A percentile compares a stretch with the other conserved stretches of the same genome.
Evolutionary conservation across 1,140 invertebrate species (phyloP).

Genomic region (Battus philenor): DNA sequence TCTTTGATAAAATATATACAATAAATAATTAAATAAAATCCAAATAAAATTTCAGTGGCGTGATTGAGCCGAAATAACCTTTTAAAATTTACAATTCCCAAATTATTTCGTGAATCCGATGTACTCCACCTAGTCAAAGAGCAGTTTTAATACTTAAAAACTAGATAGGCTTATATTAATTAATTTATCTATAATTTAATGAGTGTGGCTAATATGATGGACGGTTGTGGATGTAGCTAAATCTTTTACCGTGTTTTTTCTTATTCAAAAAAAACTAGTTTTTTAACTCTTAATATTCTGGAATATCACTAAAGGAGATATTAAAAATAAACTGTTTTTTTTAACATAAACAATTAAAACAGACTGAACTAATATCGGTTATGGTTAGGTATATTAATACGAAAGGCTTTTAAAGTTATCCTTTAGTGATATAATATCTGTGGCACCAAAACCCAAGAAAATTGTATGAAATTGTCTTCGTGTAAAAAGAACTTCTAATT

Average conservation of each 20-base stretch:
- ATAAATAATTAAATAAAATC: too few species aligned
- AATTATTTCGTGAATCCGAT: slow-evolving; percentile 32
- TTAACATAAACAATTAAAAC: not conserved
- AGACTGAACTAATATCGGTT: slow-evolving; percentile 40
- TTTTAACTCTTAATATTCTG: not conserved
- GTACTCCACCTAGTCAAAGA: slow-evolving; percentile 65
- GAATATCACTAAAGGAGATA: slow-evolving; percentile 4
- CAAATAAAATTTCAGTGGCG: too few species aligned
- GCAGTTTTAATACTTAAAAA: slow-evolving; percentile 59
- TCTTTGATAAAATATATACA: too few species aligned
- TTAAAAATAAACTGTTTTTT: not conserved
- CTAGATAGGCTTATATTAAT: slow-evolving; percentile 58
- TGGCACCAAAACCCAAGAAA: slow-evolving; percentile 14
- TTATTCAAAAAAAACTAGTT: not conserved
- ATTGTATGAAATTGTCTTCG: slow-evolving; percentile 37
- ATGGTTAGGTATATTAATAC: too few species aligned
- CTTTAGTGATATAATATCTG: slow-evolving; percentile 22
- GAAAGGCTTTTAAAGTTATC: not conserved
- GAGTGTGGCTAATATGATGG: slow-evolving; percentile 46
- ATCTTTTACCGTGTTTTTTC: slow-evolving; percentile 19
- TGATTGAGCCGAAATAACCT: not conserved
- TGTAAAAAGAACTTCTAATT: slow-evolving; percentile 61
- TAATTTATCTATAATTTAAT: slow-evolving; percentile 52
- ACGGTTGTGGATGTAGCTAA: slow-evolving; percentile 49
- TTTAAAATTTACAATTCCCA: slow-evolving; percentile 1